phyloP scores from a whole-genome alignment of 2,113 vertebrate species.

The Megaleporinus macrocephalus region DNA sequence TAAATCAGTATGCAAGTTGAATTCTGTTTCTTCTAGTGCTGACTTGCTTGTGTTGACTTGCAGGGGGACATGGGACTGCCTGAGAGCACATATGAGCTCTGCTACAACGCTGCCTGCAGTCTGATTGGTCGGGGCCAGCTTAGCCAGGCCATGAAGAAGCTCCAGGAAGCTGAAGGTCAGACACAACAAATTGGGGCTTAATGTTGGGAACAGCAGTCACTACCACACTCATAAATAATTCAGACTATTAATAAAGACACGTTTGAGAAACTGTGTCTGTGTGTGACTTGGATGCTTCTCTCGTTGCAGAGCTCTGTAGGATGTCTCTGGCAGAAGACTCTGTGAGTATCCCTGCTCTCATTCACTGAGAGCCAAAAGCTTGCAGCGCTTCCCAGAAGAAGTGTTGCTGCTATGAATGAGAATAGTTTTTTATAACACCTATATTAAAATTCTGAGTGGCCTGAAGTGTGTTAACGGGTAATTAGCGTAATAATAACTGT shows the following conservation, averaged over 20 bases:
- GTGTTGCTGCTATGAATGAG: no score
- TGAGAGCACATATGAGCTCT: slow-evolving; percentile 92
- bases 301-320: slow-evolving; percentile 87
- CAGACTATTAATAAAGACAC: no score
- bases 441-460: no score
- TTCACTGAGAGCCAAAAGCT: not conserved
- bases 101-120: slow-evolving; percentile 92
- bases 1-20: no score
- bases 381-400: no score
- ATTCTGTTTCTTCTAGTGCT: not conserved
- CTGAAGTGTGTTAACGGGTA: no score
- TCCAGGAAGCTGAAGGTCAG: slow-evolving; percentile 92
- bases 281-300: slow-evolving; percentile 40
- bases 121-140: slow-evolving; percentile 91
- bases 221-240: no score
- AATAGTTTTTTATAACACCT: no score
- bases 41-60: no score
- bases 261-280: no score
- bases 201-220: not conserved
- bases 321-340: slow-evolving; percentile 90
- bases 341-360: slow-evolving; percentile 77
- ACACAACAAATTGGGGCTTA: not conserved
- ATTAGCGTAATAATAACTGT: not conserved
- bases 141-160: slow-evolving; percentile 86
- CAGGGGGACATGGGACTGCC: slow-evolving; percentile 92